Conservation (phyloP, 2,888 invertebrate genomes). For the Callinectes sapidus region DNA sequence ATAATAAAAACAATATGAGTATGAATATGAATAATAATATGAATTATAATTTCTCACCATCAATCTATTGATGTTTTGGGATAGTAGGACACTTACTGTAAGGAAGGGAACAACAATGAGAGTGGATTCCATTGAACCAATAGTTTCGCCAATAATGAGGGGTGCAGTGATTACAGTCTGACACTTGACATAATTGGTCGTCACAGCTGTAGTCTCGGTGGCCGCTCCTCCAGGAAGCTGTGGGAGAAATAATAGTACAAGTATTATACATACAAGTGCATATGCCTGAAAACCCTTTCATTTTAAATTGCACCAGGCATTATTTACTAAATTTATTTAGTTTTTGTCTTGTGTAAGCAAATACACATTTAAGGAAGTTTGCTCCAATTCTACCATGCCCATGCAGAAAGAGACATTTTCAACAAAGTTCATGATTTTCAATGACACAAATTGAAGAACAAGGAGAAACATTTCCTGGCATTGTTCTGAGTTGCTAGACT, state of each 20-base stretch:
- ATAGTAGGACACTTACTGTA: slow-evolving; percentile 2
- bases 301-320: too few species aligned
- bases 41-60: too few species aligned
- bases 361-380: not conserved
- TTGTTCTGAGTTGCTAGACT: too few species aligned
- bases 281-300: too few species aligned
- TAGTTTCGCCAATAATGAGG: not conserved
- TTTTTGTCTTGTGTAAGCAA: not conserved
- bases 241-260: not conserved
- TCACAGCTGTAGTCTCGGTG: not conserved
- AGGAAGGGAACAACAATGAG: slow-evolving; percentile 31
- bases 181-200: slow-evolving; percentile 14
- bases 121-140: not conserved
- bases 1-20: too few species aligned
- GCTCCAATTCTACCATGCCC: too few species aligned
- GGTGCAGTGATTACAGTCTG: slow-evolving; percentile 32
- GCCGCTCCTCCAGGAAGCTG: not conserved
- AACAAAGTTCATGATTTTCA: too few species aligned
- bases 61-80: too few species aligned
- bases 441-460: too few species aligned
- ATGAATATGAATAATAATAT: too few species aligned
- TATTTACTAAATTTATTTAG: not conserved
- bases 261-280: not conserved
- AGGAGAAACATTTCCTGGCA: too few species aligned
- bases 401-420: too few species aligned